Conservation (phyloP, 2,113 vertebrate genomes). For the Etheostoma spectabile region DNA sequence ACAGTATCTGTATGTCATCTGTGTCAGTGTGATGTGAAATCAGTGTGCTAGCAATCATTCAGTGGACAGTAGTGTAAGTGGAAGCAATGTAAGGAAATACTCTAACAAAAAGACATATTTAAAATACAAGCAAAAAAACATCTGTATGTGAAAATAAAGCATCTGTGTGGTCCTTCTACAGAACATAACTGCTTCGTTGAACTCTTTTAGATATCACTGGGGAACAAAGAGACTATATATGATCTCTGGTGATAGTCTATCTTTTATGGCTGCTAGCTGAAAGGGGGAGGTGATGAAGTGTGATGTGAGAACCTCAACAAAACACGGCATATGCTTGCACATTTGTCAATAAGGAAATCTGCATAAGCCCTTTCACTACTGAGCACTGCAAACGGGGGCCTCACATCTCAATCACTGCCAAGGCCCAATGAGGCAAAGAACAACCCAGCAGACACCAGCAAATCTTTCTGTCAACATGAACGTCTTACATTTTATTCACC, state of each 20-base stretch:
- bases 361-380: neutral
- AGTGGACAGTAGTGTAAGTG: slow-evolving; percentile 71
- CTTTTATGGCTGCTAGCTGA: neutral
- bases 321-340: neutral
- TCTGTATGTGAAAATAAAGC: slow-evolving; percentile 74
- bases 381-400: slow-evolving; percentile 8
- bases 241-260: neutral
- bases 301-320: neutral
- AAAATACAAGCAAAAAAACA: slow-evolving; percentile 41
- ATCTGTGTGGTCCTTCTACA: slow-evolving; percentile 57
- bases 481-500: neutral
- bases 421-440: neutral
- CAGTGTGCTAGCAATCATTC: slow-evolving; percentile 72
- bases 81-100: slow-evolving; percentile 62
- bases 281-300: neutral
- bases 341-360: neutral
- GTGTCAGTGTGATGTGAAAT: slow-evolving; percentile 72
- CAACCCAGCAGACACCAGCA: neutral
- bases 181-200: slow-evolving; percentile 16
- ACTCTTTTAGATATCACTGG: neutral
- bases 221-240: neutral
- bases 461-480: neutral
- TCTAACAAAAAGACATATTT: slow-evolving; percentile 62
- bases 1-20: slow-evolving; percentile 40
- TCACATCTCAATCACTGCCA: neutral